Percentiles rank a stretch among this genome's conserved stretches.
These are phyloP conservation scores for Amphilophus citrinellus DNA, from an alignment of 2,113 vertebrate species.

Conservation along the genomic window DNA sequence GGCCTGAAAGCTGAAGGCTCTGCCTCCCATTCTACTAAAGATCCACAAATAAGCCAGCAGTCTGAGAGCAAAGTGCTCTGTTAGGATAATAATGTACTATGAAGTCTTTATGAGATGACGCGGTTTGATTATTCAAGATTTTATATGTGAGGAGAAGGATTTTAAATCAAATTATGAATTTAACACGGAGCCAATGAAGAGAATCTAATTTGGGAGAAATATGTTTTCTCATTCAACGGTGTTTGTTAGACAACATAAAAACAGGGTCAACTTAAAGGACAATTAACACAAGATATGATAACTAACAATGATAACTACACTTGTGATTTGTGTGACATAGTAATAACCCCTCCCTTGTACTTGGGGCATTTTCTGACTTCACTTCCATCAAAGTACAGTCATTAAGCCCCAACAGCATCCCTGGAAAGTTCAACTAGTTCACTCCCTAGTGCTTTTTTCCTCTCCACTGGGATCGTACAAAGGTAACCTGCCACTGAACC, in stretches of 20 bases:
- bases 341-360: background rate
- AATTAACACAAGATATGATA: background rate
- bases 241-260: background rate
- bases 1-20: too few relatives aligned
- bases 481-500: conserved; percentile 39
- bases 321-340: background rate
- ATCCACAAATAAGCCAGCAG: too few relatives aligned
- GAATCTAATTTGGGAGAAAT: background rate
- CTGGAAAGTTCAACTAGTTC: conserved; percentile 1
- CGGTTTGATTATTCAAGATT: background rate
- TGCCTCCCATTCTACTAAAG: too few relatives aligned
- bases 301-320: background rate
- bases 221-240: background rate
- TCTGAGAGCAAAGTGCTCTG: too few relatives aligned
- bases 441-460: background rate
- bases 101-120: too few relatives aligned
- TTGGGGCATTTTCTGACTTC: background rate
- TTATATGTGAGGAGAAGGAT: background rate
- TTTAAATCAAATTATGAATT: background rate
- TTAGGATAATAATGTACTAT: too few relatives aligned
- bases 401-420: conserved; percentile 8
- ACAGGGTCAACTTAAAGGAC: background rate
- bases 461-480: conserved; percentile 8
- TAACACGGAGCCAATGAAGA: background rate
- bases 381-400: background rate